phyloP scores from a whole-genome alignment of 2,888 invertebrate genomes.

The Trissoscelio sp. region DNA sequence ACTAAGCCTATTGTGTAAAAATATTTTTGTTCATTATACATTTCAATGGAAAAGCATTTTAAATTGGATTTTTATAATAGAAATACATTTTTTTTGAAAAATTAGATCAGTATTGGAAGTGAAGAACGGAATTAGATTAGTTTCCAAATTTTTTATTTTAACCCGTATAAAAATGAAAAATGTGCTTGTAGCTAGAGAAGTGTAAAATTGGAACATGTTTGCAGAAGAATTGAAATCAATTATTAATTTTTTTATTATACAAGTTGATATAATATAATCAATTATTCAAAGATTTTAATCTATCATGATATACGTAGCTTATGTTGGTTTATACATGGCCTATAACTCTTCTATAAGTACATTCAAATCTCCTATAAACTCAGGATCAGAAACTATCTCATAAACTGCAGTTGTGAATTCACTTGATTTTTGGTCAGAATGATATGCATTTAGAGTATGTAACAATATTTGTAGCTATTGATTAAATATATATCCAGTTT shows the following conservation, averaged over 20 bases:
- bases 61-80: too few species aligned
- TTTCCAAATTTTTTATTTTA: too few species aligned
- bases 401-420: slow-evolving; percentile 41
- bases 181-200: too few species aligned
- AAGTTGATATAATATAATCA: not conserved
- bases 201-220: too few species aligned
- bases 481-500: slow-evolving; percentile 19
- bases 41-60: too few species aligned
- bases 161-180: too few species aligned
- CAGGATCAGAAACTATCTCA: slow-evolving; percentile 36
- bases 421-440: slow-evolving; percentile 35
- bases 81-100: too few species aligned
- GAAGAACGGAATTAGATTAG: too few species aligned
- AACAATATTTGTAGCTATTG: slow-evolving; percentile 24
- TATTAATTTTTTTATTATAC: not conserved
- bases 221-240: too few species aligned
- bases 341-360: slow-evolving; percentile 23
- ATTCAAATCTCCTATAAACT: slow-evolving; percentile 33
- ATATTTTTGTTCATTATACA: too few species aligned
- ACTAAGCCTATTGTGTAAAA: too few species aligned
- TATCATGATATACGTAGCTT: slow-evolving; percentile 9
- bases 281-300: slow-evolving; percentile 14
- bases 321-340: slow-evolving; percentile 7
- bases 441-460: slow-evolving; percentile 19
- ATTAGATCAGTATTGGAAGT: too few species aligned